Conservation (phyloP, 2,113 vertebrate genomes). For the Caranx ignobilis region DNA sequence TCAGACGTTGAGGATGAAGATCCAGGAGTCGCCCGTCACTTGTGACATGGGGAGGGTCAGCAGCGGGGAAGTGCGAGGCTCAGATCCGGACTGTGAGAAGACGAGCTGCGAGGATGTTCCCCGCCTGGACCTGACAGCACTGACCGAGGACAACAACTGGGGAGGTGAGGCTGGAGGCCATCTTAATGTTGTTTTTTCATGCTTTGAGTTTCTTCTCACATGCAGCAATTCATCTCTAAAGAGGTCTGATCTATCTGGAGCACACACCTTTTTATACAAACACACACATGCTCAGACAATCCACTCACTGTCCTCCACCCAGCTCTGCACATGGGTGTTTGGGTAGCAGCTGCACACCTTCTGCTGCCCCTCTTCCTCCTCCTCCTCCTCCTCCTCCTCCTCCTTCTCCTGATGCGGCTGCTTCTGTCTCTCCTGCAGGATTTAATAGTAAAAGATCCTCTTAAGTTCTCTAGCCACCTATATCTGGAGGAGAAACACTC, state of each 20-base stretch:
- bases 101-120: conserved; percentile 88
- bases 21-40: conserved; percentile 89
- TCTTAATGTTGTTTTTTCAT: not conserved
- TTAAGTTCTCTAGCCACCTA: conserved; percentile 41
- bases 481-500: conserved; percentile 39
- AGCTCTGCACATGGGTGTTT: conserved; percentile 56
- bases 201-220: not conserved
- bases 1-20: conserved; percentile 94
- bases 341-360: conserved; percentile 76
- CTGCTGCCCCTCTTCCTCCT: conserved; percentile 48
- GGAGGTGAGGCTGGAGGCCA: conserved; percentile 86
- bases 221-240: not conserved
- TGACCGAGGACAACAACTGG: conserved; percentile 91
- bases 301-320: conserved; percentile 19
- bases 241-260: not conserved
- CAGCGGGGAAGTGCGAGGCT: conserved; percentile 65
- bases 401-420: conserved; percentile 42
- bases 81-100: conserved; percentile 81
- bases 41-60: conserved; percentile 86
- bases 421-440: conserved; percentile 41
- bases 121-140: conserved; percentile 89
- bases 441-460: conserved; percentile 56
- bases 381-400: conserved; percentile 29
- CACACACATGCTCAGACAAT: conserved; percentile 13
- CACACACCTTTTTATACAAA: not conserved